A percentile compares a stretch with the other conserved stretches of the same genome.
These are phyloP conservation scores for Pelodiscus sinensis DNA, from an alignment of 2,113 vertebrate species.

Conservation along the genomic window DNA sequence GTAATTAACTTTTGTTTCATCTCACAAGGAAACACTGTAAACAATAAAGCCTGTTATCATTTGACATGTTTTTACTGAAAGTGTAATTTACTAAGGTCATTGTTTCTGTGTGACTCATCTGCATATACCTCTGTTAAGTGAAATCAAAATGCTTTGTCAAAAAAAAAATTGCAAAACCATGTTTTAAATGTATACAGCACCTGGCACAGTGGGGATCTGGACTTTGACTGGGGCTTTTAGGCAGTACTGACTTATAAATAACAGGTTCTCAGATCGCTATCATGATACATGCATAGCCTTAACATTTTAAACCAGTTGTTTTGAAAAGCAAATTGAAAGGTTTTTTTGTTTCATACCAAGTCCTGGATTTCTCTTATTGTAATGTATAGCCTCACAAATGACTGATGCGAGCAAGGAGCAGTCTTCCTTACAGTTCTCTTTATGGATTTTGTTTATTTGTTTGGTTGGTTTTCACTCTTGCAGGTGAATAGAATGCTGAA, in stretches of 20 bases:
- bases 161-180: neutral
- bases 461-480: neutral
- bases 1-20: conserved; percentile 58
- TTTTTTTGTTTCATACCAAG: neutral
- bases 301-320: neutral
- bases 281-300: neutral
- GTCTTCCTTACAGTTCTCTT: neutral
- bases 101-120: conserved; percentile 39
- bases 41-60: neutral
- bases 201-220: neutral
- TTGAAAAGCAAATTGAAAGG: neutral
- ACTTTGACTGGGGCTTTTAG: neutral
- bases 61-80: neutral
- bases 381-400: neutral
- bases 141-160: conserved; percentile 24
- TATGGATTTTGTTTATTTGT: neutral
- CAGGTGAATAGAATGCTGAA: neutral
- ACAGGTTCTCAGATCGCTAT: neutral
- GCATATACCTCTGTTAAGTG: conserved; percentile 38
- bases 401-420: neutral
- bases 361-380: neutral
- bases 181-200: neutral
- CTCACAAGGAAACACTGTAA: conserved; percentile 31
- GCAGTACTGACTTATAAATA: neutral
- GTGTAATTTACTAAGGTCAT: neutral